These are phyloP conservation scores for Caloenas nicobarica DNA, from an alignment of 2,113 vertebrate genomes.

Conservation along the genomic window DNA sequence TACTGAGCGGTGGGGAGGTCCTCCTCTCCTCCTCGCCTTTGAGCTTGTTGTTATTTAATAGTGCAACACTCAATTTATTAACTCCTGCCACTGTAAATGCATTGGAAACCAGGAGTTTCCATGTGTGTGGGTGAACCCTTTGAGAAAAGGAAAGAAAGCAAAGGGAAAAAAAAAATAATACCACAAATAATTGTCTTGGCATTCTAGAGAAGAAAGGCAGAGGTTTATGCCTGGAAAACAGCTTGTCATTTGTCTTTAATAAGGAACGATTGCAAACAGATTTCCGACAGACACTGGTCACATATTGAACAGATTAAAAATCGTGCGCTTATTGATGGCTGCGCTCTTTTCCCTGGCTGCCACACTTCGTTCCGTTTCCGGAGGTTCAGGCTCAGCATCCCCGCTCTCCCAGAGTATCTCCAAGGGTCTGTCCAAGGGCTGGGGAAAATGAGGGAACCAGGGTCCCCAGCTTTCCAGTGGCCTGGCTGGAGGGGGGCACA, in stretches of 20 bases:
- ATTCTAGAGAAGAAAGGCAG: slow-evolving; percentile 30
- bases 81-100: slow-evolving; percentile 7
- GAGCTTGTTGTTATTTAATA: slow-evolving; percentile 47
- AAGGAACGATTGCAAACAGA: slow-evolving; percentile 8
- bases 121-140: slow-evolving; percentile 28
- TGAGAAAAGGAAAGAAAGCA: background rate
- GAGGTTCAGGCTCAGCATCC: background rate
- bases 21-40: background rate
- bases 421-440: background rate
- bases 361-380: background rate
- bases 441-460: background rate
- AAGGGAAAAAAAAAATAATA: background rate
- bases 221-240: slow-evolving; percentile 42
- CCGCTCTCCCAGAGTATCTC: background rate
- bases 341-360: background rate
- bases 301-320: slow-evolving; percentile 26
- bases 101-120: background rate
- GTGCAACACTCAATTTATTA: slow-evolving; percentile 29
- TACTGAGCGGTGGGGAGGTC: slow-evolving; percentile 28
- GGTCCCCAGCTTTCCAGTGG: background rate
- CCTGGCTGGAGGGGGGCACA: background rate
- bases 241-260: slow-evolving; percentile 41
- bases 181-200: background rate
- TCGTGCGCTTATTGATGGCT: background rate
- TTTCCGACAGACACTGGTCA: slow-evolving; percentile 32